Base-by-base conservation (phyloP, 2,797 vertebrate species). In the Hemibagrus guttatus region DNA sequence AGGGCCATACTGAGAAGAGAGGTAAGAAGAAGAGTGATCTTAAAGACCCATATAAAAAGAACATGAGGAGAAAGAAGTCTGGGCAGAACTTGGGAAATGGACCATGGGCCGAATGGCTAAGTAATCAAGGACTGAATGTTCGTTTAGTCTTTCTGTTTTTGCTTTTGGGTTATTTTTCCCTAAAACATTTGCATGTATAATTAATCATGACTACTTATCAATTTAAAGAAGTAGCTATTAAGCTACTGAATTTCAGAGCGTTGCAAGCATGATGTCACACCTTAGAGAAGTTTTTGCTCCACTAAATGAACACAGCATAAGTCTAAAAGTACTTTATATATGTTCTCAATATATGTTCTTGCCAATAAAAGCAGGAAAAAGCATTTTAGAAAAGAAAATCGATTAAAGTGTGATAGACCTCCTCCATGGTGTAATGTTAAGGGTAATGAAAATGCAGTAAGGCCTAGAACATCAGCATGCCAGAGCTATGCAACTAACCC, bases 361-460 rank as follows among this genome's bases (percentile, higher is more conserved):
- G 1, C 46, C n/a, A 58, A 46, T 19, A 58, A 78, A 78, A 78
- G 3, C 75, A 31, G 17, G 23, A 75, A 9, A n/a, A 52, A 52
- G 6, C 26, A 28, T 78, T 52, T 78, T 56, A 78, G 54, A 76
- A 76, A 14, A 39, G n/a, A 56, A 54, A 76, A 31, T 76, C 52
- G 0, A 56, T 23, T 35, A 7, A 52, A 78, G 28, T 56, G 8
- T 3, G 28, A 56, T 23, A 56, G 49, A 58, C 31, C n/a, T 56
- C 16, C 23, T 63, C 31, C 11, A 68, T 58, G 14, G 31, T 78
- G 28, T 31, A 31, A 64, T 83, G 58, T 76, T 76, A 58, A 75
- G 52, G 71, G 49, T 87, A 87, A 87, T 78, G 61, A 58, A 84
- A 87, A 78, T 0, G 49, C 59, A 86, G 49, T 42, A 28, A 76